A percentile compares a stretch with the other conserved stretches of the same genome.
Evolutionary conservation across 2,888 invertebrate species (phyloP).

Genomic region (Choreutis nemorana): DNA sequence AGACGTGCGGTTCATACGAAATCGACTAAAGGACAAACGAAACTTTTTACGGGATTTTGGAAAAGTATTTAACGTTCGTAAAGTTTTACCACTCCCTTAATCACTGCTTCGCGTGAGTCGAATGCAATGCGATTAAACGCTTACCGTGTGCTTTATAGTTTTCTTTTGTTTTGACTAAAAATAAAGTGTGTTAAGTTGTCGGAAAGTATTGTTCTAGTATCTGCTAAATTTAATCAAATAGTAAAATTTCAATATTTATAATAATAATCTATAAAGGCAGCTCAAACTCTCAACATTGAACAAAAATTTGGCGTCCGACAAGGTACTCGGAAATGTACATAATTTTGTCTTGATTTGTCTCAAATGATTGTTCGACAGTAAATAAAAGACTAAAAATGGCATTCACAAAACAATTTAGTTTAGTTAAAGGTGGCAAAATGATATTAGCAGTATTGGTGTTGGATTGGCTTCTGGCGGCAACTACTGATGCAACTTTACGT

Average conservation of each 20-base stretch:
- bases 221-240: too few relatives aligned
- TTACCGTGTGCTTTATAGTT: slow-evolving; percentile 35
- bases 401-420: slow-evolving; percentile 17
- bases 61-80: slow-evolving; percentile 32
- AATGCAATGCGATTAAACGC: slow-evolving; percentile 35
- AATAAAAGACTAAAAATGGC: neutral
- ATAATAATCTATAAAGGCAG: too few relatives aligned
- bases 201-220: too few relatives aligned
- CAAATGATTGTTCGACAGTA: too few relatives aligned
- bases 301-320: too few relatives aligned
- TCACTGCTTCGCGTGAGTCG: slow-evolving; percentile 52
- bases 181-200: too few relatives aligned
- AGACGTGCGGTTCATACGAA: slow-evolving; percentile 10
- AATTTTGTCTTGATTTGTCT: too few relatives aligned
- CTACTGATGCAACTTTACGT: slow-evolving; percentile 46
- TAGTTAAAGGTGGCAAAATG: slow-evolving; percentile 31
- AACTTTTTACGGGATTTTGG: slow-evolving; percentile 58
- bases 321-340: too few relatives aligned
- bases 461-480: slow-evolving; percentile 45
- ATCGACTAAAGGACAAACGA: slow-evolving; percentile 15
- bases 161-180: slow-evolving; percentile 13
- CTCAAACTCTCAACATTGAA: too few relatives aligned
- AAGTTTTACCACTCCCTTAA: slow-evolving; percentile 38
- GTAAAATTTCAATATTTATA: too few relatives aligned
- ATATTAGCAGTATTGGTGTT: slow-evolving; percentile 36